Conservation (phyloP, 2,888 invertebrate species). For the Antitype chi region DNA sequence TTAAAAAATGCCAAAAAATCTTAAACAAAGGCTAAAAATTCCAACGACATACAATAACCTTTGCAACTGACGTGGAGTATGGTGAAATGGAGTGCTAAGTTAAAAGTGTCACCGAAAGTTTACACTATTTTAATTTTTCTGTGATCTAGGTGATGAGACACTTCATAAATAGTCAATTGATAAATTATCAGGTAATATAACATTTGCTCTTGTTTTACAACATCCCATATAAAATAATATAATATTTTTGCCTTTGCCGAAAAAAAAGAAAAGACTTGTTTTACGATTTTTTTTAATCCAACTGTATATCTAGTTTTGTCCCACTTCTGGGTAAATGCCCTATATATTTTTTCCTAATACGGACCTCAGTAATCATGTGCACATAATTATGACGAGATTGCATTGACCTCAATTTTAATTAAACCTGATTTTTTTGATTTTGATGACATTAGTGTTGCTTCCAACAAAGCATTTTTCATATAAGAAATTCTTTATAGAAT, state of each 20-base stretch:
- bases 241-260: neutral
- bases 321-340: too few species aligned
- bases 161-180: neutral
- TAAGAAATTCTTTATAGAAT: neutral
- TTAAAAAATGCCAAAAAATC: conserved; percentile 43
- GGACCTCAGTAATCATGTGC: neutral
- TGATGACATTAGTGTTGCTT: neutral
- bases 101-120: neutral
- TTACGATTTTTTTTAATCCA: neutral
- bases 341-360: neutral
- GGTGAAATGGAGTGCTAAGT: conserved; percentile 25
- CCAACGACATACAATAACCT: conserved; percentile 36
- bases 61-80: conserved; percentile 22
- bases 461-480: neutral
- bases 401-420: neutral
- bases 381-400: too few species aligned
- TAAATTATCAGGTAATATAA: neutral
- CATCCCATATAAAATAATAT: neutral
- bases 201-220: neutral
- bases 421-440: too few species aligned
- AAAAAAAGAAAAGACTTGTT: neutral
- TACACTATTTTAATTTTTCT: neutral
- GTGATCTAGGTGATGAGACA: neutral
- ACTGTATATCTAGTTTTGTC: neutral
- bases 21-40: conserved; percentile 30